Evolutionary conservation across 2,797 vertebrate genomes (phyloP), one percentile per base, ranked within the genome.

Genomic region (Tokudaia muenninki): DNA sequence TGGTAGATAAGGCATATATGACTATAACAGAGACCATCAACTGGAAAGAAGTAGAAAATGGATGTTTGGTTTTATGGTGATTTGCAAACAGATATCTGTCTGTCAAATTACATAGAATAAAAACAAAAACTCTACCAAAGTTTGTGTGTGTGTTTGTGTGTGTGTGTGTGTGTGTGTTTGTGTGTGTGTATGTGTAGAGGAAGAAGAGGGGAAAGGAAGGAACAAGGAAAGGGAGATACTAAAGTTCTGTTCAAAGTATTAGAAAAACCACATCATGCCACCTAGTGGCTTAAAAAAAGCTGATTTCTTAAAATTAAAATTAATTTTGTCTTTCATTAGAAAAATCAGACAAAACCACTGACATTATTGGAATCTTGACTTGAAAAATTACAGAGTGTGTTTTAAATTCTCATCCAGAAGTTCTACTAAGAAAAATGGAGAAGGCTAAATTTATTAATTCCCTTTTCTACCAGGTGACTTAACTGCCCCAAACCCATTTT

Each of bases 281-380:
- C 86, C 97, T 98, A 97, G 97, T 97, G 97, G 97, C 74, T 61
- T 55, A 57, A 79, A 93, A 70, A 79, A 94, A 89, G 24, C 29
- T 0, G 0, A 91, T 84, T 93, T 26, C 34, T 95, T 92, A 86
- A 44, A 72, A 86, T 67, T 2, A 2, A 77, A 92, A 97, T 44
- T 70, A 74, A 65, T n/a, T 70, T 87, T 13, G 34, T 12, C 59
- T 92, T 90, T 96, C 16, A 13, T 37, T 79, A 86, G 59, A 93
- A 97, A 97, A 93, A 90, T 50, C n/a, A 79, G 55, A 88, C 21
- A 34, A 77, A 93, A 88, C 63, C 31, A 79, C 61, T 86, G 50
- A 82, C 31, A n/a, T 63, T n/a, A 47, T n/a, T 52, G 6, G 21
- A 79, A 83, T 57, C 55, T 61, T 80, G 79, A 65, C 67, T 87